Percentiles rank a stretch among this genome's conserved stretches.
Conservation (phyloP, 2,888 invertebrate genomes). For the Drosophila histrio region DNA sequence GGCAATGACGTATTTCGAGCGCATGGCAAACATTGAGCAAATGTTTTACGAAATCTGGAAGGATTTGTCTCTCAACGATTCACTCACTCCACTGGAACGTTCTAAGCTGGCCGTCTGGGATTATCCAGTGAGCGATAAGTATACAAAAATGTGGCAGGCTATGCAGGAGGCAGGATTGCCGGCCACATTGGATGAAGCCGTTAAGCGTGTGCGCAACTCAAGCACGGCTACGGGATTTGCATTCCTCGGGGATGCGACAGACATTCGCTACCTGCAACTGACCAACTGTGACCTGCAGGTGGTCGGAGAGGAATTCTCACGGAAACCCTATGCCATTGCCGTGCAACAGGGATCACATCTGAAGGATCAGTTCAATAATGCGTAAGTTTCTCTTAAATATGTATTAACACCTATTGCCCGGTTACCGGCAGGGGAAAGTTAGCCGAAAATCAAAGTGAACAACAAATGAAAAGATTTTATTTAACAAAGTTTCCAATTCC, state of each 20-base stretch:
- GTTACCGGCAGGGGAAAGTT: too few species aligned
- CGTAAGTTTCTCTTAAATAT: constrained; percentile 89
- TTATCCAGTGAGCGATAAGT: constrained; percentile 99
- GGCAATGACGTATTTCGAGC: constrained; percentile 96
- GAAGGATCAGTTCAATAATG: constrained; percentile 97
- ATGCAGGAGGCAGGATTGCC: constrained; percentile 95
- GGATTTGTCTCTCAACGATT: constrained; percentile 98
- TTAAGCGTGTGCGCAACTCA: constrained; percentile 89
- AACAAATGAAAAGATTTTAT: too few species aligned
- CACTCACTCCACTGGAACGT: constrained; percentile 93
- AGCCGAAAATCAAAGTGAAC: too few species aligned
- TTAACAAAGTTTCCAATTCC: too few species aligned
- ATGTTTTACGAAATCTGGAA: constrained; percentile 99
- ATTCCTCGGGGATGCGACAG: constrained; percentile 96
- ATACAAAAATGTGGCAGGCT: constrained; percentile 99
- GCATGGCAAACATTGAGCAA: constrained; percentile 98
- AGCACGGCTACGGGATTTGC: constrained; percentile 94
- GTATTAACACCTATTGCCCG: rapidly evolving
- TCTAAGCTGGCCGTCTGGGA: constrained; percentile 99
- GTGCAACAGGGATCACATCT: constrained; percentile 98
- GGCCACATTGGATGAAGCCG: constrained; percentile 90
- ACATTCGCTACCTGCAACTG: constrained; percentile 87
- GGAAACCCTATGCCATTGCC: constrained; percentile 98
- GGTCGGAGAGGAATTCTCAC: constrained; percentile 98
- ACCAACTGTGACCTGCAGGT: constrained; percentile 90